Conservation (phyloP, 2,888 invertebrate genomes). For the Horisme vitalbata region DNA sequence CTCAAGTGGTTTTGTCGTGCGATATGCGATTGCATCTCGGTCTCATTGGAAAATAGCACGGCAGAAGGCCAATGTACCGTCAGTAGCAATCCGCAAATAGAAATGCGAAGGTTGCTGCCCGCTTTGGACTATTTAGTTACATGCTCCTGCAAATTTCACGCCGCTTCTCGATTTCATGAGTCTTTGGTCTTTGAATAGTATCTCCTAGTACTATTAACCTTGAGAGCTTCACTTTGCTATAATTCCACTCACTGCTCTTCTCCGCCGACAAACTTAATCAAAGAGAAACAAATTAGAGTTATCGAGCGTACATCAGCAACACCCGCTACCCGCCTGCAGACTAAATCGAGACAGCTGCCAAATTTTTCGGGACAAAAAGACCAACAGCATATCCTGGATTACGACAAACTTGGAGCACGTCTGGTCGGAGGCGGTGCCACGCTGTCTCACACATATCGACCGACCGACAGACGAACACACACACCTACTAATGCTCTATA, state of each 20-base stretch:
- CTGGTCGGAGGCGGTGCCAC: constrained; percentile 77
- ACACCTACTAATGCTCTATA: constrained; percentile 78
- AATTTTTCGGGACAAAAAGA: constrained; percentile 45
- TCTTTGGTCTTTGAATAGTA: constrained; percentile 31
- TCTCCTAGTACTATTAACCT: constrained; percentile 36
- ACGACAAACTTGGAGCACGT: constrained; percentile 65
- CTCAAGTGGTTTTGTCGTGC: constrained; percentile 42
- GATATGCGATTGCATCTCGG: constrained; percentile 57
- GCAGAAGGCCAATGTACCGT: constrained; percentile 75
- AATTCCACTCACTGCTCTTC: constrained; percentile 18
- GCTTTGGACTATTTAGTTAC: constrained; percentile 63
- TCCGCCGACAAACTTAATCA: neutral
- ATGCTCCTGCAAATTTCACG: constrained; percentile 49
- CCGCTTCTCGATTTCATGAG: constrained; percentile 29
- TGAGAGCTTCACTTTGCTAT: constrained; percentile 30
- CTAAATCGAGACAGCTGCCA: constrained; percentile 33
- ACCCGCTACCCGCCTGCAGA: constrained; percentile 7
- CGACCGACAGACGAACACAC: constrained; percentile 70
- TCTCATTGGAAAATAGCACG: constrained; percentile 67
- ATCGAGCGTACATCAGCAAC: constrained; percentile 19
- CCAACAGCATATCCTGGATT: constrained; percentile 68
- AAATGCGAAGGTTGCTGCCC: constrained; percentile 68
- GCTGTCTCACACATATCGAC: constrained; percentile 77
- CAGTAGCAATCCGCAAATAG: constrained; percentile 70
- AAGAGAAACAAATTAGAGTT: constrained; percentile 20